Evolutionary conservation across 2,888 invertebrate species (phyloP).

Genomic region (Notodonta ziczac): DNA sequence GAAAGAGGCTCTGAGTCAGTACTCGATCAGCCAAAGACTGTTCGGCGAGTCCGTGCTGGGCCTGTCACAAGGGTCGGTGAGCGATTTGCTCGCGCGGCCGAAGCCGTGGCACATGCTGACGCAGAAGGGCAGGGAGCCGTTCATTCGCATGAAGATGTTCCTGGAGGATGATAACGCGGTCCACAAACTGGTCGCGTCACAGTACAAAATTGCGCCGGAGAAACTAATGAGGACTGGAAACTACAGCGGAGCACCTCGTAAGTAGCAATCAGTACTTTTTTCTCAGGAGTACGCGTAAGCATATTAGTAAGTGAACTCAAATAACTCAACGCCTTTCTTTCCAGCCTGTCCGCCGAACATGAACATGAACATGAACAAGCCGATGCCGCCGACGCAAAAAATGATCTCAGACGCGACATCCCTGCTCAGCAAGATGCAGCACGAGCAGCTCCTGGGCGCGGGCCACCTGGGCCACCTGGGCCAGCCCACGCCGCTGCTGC

Average conservation of each 20-base stretch:
- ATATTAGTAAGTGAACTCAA: neutral
- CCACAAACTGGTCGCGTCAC: constrained; percentile 97
- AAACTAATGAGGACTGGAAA: constrained; percentile 98
- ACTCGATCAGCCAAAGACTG: constrained; percentile 98
- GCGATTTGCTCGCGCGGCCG: constrained; percentile 97
- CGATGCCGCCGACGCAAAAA: constrained; percentile 91
- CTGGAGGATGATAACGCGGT: constrained; percentile 98
- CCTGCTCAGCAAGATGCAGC: constrained; percentile 88
- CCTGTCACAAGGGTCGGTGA: constrained; percentile 98
- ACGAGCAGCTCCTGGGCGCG: constrained; percentile 86
- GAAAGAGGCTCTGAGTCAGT: constrained; percentile 97
- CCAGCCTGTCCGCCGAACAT: constrained; percentile 87
- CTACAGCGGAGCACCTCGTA: constrained; percentile 93
- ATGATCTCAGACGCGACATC: constrained; percentile 90
- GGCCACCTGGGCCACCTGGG: constrained; percentile 82
- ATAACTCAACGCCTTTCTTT: constrained; percentile 38
- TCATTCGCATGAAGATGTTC: constrained; percentile 99
- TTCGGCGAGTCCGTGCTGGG: constrained; percentile 99
- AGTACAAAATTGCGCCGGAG: constrained; percentile 99
- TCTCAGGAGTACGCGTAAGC: too few relatives aligned
- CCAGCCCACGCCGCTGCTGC: constrained; percentile 86
- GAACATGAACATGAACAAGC: constrained; percentile 88
- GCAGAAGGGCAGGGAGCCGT: constrained; percentile 97
- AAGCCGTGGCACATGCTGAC: constrained; percentile 99
- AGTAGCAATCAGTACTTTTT: constrained; percentile 69